These are phyloP conservation scores for Pristionchus maxplancki DNA, from an alignment of 2,888 invertebrate genomes.

Conservation along the genomic window DNA sequence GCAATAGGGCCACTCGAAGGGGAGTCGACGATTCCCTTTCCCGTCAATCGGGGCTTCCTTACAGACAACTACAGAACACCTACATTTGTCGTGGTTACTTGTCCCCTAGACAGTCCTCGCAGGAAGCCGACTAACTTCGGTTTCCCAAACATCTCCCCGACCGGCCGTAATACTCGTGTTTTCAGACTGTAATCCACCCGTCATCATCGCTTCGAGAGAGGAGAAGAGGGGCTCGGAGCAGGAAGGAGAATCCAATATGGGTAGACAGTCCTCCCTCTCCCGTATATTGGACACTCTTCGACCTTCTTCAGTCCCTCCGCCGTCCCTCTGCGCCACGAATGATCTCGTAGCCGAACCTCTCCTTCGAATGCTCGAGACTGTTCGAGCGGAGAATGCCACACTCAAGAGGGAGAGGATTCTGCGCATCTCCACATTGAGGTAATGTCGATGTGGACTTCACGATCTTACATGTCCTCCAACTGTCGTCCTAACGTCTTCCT, in stretches of 20 bases:
- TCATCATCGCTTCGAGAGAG: not conserved
- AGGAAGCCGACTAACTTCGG: not conserved
- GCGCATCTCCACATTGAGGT: slow-evolving; percentile 21
- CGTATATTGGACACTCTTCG: not conserved
- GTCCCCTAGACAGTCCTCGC: not conserved
- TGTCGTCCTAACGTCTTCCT: too few relatives aligned
- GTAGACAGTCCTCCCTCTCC: slow-evolving; percentile 7
- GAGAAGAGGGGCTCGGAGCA: not conserved
- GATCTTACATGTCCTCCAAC: not conserved
- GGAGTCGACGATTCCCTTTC: not conserved
- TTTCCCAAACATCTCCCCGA: not conserved
- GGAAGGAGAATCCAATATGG: not conserved
- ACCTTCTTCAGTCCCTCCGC: not conserved
- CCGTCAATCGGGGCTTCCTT: not conserved
- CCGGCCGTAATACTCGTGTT: not conserved
- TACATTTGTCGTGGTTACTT: not conserved
- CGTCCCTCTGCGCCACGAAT: not conserved
- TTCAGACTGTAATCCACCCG: slow-evolving; percentile 8
- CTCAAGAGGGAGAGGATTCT: slow-evolving; percentile 34
- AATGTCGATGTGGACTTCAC: not conserved
- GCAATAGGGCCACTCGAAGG: not conserved
- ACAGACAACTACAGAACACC: not conserved
- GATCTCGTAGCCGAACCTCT: not conserved
- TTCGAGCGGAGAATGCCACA: not conserved
- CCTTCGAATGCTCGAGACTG: not conserved